Evolutionary conservation across 2,797 vertebrate genomes (phyloP).

Genomic region (Sebastes iracundus): DNA sequence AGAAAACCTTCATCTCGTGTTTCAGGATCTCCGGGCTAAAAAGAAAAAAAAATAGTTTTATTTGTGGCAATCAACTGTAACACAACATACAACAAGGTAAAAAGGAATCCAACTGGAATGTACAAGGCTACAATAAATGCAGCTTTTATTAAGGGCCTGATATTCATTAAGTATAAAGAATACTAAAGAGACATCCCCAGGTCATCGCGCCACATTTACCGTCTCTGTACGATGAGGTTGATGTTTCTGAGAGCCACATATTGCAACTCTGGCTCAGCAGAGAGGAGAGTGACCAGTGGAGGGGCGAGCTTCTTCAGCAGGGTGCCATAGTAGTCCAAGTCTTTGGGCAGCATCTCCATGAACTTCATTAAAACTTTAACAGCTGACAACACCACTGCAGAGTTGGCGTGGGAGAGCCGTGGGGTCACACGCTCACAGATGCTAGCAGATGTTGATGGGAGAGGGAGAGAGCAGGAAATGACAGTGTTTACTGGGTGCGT

Average conservation of each 20-base stretch:
- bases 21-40: constrained; percentile 95
- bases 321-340: constrained; percentile 95
- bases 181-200: not conserved
- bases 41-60: not conserved
- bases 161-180: not conserved
- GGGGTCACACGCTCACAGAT: constrained; percentile 97
- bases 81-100: not conserved
- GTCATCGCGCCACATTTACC: constrained; percentile 77
- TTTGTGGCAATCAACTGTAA: not conserved
- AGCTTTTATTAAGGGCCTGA: not conserved
- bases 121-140: not conserved
- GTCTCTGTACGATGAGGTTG: constrained; percentile 98
- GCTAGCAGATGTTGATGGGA: constrained; percentile 70
- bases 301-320: constrained; percentile 97
- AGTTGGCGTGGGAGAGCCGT: constrained; percentile 96
- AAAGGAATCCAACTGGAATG: not conserved
- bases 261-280: constrained; percentile 95
- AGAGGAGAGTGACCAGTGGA: constrained; percentile 93
- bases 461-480: not conserved
- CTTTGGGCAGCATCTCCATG: constrained; percentile 98
- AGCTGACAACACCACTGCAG: constrained; percentile 94
- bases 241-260: constrained; percentile 98
- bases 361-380: constrained; percentile 99
- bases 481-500: not conserved
- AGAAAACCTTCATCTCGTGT: constrained; percentile 99